A percentile compares a stretch with the other conserved stretches of the same genome.
phyloP scores from a whole-genome alignment of 2,113 vertebrate species.

The Megalops atlanticus region DNA sequence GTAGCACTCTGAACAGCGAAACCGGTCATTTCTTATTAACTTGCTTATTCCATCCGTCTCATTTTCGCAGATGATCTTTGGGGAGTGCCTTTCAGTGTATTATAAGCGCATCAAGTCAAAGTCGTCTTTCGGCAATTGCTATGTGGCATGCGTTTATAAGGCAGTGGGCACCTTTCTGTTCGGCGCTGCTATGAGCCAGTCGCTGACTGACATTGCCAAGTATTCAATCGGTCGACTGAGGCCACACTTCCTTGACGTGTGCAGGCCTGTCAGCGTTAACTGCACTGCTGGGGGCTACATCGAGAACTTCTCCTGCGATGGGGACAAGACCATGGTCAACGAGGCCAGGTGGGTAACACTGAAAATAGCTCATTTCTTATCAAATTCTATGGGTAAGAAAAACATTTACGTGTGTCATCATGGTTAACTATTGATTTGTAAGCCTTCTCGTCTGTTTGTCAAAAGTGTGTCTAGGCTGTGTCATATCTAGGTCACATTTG shows the following conservation, averaged over 20 bases:
- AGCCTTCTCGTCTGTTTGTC: neutral
- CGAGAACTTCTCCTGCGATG: slow-evolving; percentile 80
- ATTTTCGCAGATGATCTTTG: slow-evolving; percentile 85
- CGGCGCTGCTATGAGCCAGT: slow-evolving; percentile 96
- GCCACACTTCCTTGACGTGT: slow-evolving; percentile 91
- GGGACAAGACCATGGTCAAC: slow-evolving; percentile 68
- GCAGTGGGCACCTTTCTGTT: slow-evolving; percentile 90
- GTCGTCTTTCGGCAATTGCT: slow-evolving; percentile 85
- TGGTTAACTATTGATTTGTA: neutral
- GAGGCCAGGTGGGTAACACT: slow-evolving; percentile 81
- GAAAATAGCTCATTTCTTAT: neutral
- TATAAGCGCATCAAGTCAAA: slow-evolving; percentile 85
- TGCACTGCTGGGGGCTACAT: slow-evolving; percentile 82
- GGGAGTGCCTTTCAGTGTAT: slow-evolving; percentile 86
- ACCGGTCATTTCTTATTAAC: neutral
- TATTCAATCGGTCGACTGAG: slow-evolving; percentile 92
- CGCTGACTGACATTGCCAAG: slow-evolving; percentile 96
- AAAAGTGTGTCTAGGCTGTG: neutral
- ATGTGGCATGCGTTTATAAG: slow-evolving; percentile 87
- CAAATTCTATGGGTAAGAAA: neutral
- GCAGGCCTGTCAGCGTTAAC: slow-evolving; percentile 79
- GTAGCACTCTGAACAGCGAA: neutral
- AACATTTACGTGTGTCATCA: too few relatives aligned
- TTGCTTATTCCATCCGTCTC: slow-evolving; percentile 48
- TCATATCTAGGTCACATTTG: too few relatives aligned